phyloP scores from a whole-genome alignment of 2,797 vertebrate species.

The Kryptolebias ocellatus region DNA sequence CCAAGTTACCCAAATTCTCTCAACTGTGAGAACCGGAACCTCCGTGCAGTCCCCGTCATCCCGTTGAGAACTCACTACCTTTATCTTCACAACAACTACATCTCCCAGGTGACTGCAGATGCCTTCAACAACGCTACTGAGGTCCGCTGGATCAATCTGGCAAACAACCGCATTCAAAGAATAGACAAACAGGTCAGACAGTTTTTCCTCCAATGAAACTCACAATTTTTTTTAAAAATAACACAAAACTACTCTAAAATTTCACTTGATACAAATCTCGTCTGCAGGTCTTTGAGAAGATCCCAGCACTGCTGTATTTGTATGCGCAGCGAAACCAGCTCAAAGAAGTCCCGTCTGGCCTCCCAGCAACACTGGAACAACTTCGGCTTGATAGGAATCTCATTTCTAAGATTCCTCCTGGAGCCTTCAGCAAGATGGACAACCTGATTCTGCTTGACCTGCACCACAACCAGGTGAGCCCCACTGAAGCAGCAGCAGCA shows the following conservation, averaged over 20 bases:
- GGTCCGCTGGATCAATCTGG: constrained; percentile 93
- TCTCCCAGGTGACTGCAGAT: constrained; percentile 88
- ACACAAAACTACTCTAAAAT: no score
- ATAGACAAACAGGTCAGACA: constrained; percentile 85
- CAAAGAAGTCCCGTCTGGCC: constrained; percentile 89
- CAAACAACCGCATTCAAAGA: constrained; percentile 92
- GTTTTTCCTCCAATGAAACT: background rate
- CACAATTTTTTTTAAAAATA: no score
- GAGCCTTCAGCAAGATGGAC: constrained; percentile 88
- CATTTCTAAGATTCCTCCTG: constrained; percentile 90
- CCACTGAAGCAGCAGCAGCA: background rate
- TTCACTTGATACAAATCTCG: background rate
- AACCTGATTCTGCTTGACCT: constrained; percentile 92
- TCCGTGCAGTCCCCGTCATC: constrained; percentile 89
- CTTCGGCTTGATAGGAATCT: constrained; percentile 90
- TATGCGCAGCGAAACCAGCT: constrained; percentile 92
- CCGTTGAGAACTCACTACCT: constrained; percentile 90
- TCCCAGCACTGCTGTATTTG: constrained; percentile 89
- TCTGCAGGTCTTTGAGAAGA: constrained; percentile 86
- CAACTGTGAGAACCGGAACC: constrained; percentile 97
- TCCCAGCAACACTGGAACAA: constrained; percentile 91
- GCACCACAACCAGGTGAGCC: constrained; percentile 89
- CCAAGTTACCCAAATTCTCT: constrained; percentile 89
- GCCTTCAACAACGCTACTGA: constrained; percentile 90
- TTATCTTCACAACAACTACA: constrained; percentile 98